Percentiles rank a stretch among this genome's conserved stretches.
phyloP scores from a whole-genome alignment of 2,113 vertebrate species.

The Diadophis punctatus region DNA sequence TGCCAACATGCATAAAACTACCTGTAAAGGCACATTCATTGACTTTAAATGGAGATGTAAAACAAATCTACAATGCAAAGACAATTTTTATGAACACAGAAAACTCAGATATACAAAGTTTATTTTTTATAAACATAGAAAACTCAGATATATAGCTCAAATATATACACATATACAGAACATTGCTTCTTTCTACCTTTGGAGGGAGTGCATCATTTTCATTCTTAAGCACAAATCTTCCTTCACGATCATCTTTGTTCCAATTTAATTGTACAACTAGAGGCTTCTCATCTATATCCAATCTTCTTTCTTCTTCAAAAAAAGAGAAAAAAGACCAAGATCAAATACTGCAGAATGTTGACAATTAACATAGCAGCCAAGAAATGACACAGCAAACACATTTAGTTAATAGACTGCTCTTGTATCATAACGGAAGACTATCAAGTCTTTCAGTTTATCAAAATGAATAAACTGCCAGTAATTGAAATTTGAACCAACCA shows the following conservation, averaged over 20 bases:
- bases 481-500: not conserved
- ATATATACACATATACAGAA: not conserved
- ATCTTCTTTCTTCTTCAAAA: conserved; percentile 96
- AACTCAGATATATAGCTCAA: not conserved
- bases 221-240: conserved; percentile 97
- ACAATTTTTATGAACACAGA: not conserved
- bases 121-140: not conserved
- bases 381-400: not conserved
- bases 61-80: not conserved
- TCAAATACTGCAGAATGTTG: not conserved
- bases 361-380: not conserved
- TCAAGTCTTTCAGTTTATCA: not conserved
- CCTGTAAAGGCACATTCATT: not conserved
- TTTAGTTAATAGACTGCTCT: not conserved
- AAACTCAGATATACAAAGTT: not conserved
- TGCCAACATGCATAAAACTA: not conserved
- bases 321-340: conserved; percentile 41
- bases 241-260: conserved; percentile 98
- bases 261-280: conserved; percentile 97
- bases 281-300: conserved; percentile 96
- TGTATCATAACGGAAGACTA: not conserved
- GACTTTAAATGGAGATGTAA: not conserved
- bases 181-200: conserved; percentile 74
- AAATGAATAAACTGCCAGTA: not conserved
- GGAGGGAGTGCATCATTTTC: conserved; percentile 87